A percentile compares a stretch with the other conserved stretches of the same genome.
Evolutionary conservation across 2,113 vertebrate genomes (phyloP).

Genomic region (Datnioides undecimradiatus): DNA sequence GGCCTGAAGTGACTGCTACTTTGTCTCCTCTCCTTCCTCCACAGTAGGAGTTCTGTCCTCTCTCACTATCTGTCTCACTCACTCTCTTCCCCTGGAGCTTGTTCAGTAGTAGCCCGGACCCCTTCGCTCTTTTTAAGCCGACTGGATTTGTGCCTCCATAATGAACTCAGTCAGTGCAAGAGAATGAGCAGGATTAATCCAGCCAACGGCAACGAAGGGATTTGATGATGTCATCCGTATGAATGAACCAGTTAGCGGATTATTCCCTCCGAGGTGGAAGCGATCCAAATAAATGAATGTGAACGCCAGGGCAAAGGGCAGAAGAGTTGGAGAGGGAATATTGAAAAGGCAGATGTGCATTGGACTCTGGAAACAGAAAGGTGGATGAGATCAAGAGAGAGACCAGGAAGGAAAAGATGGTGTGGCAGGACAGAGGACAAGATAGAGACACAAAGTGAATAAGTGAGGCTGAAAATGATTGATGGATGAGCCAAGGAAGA

Average conservation of each 20-base stretch:
- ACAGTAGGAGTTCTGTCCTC: slow-evolving; percentile 25
- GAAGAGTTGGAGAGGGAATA: slow-evolving; percentile 24
- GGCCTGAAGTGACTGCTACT: slow-evolving; percentile 58
- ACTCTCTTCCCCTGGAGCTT: slow-evolving; percentile 58
- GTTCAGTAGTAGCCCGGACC: slow-evolving; percentile 59
- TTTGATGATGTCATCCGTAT: slow-evolving; percentile 87
- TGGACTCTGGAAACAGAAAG: slow-evolving; percentile 32
- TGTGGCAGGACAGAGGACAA: slow-evolving; percentile 22
- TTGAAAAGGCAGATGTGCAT: slow-evolving; percentile 31
- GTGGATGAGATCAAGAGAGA: slow-evolving; percentile 33
- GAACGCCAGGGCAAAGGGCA: slow-evolving; percentile 71
- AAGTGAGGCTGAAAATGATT: slow-evolving; percentile 65
- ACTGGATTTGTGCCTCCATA: slow-evolving; percentile 83
- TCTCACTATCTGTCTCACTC: slow-evolving; percentile 51
- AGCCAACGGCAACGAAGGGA: slow-evolving; percentile 82
- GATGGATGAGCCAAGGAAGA: slow-evolving; percentile 71
- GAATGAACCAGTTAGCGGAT: slow-evolving; percentile 86
- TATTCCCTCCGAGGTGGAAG: slow-evolving; percentile 80
- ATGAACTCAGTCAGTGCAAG: slow-evolving; percentile 84
- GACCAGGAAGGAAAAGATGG: slow-evolving; percentile 12
- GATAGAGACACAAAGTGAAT: slow-evolving; percentile 61
- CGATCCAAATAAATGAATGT: slow-evolving; percentile 84
- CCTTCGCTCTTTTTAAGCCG: slow-evolving; percentile 74
- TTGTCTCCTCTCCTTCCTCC: slow-evolving; percentile 24
- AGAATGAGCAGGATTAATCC: slow-evolving; percentile 87